Percentiles rank a stretch among this genome's conserved stretches.
Evolutionary conservation across 2,113 vertebrate species (phyloP).

Genomic region (Chaenocephalus aceratus): DNA sequence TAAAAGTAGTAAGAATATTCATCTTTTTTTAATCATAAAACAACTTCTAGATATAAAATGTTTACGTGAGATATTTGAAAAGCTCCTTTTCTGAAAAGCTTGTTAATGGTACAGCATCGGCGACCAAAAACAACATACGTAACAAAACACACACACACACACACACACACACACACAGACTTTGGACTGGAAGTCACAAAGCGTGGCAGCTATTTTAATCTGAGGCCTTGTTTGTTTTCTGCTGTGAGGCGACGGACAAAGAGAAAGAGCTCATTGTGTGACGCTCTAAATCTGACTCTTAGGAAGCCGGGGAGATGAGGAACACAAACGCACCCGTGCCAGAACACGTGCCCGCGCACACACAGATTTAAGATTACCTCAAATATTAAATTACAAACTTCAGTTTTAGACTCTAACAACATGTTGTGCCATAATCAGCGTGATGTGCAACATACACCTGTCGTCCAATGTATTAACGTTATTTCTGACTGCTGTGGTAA

Average conservation of each 20-base stretch:
- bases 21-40: no score
- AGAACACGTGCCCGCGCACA: conserved; percentile 7
- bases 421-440: no score
- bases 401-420: no score
- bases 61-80: conserved; percentile 39
- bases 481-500: no score
- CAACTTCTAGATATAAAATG: conserved; percentile 10
- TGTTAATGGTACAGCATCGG: not conserved
- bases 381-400: no score
- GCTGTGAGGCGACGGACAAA: conserved; percentile 46
- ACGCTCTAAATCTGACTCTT: conserved; percentile 48
- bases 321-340: conserved; percentile 45
- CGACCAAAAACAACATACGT: conserved; percentile 31
- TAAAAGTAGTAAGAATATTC: no score
- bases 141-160: no score
- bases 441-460: no score
- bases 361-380: conserved; percentile 18
- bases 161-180: not conserved
- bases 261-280: conserved; percentile 46
- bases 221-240: conserved; percentile 57
- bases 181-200: conserved; percentile 39
- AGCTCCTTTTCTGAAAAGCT: not conserved
- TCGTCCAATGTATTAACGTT: no score
- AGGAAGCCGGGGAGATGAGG: conserved; percentile 21
- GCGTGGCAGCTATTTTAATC: conserved; percentile 62